These are phyloP conservation scores for Tachysurus vachellii DNA, from an alignment of 2,113 vertebrate species.

Conservation along the genomic window DNA sequence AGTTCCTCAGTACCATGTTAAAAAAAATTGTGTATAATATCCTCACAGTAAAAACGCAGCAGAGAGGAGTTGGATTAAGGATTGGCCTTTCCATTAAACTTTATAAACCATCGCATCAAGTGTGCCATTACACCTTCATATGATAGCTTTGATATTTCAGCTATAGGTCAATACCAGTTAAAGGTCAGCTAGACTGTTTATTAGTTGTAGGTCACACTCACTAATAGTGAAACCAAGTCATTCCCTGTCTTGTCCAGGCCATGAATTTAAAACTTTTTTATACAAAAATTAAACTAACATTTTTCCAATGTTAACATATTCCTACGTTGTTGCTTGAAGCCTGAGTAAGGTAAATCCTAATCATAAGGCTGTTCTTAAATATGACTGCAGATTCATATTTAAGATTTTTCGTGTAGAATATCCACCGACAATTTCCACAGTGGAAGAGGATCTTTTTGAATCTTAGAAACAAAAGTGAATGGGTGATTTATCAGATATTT, in stretches of 20 bases:
- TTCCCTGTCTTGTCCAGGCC: background rate
- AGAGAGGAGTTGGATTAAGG: slow-evolving; percentile 30
- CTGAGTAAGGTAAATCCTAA: background rate
- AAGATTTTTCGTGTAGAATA: background rate
- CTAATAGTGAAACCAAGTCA: slow-evolving; percentile 7
- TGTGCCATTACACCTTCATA: slow-evolving; percentile 31
- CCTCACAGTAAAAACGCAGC: background rate
- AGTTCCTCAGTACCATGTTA: background rate
- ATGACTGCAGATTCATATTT: background rate
- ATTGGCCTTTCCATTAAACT: slow-evolving; percentile 51
- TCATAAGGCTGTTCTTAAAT: background rate
- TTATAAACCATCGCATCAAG: slow-evolving; percentile 42
- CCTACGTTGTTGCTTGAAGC: background rate
- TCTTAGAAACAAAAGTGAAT: background rate
- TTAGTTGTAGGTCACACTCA: background rate
- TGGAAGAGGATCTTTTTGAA: background rate
- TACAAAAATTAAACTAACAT: background rate
- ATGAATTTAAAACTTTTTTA: background rate
- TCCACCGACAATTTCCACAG: background rate
- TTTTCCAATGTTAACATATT: background rate
- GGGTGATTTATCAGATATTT: background rate
- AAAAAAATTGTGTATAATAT: background rate
- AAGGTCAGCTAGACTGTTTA: slow-evolving; percentile 50
- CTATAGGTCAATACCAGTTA: slow-evolving; percentile 19
- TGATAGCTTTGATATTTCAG: slow-evolving; percentile 48